These are phyloP conservation scores for Mallotus villosus DNA, from an alignment of 2,797 vertebrate species.

Conservation along the genomic window DNA sequence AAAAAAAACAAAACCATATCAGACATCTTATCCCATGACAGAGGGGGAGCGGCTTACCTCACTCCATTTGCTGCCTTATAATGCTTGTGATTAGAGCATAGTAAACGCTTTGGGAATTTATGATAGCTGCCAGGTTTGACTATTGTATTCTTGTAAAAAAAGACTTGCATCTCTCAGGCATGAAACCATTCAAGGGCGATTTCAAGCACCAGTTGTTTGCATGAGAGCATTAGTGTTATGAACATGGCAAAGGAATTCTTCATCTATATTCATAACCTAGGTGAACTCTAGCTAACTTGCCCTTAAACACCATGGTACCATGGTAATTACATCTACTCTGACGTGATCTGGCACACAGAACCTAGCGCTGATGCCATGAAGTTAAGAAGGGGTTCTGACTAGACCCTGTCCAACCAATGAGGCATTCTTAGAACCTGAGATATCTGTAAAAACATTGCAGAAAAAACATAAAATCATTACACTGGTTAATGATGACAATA, in stretches of 20 bases:
- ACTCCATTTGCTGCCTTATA: conserved; percentile 41
- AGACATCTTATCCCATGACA: not conserved
- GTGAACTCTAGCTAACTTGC: conserved; percentile 47
- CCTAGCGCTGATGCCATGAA: conserved; percentile 25
- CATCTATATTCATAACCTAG: conserved; percentile 34
- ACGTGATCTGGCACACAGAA: conserved; percentile 16
- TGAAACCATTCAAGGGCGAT: conserved; percentile 9
- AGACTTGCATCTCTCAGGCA: conserved; percentile 24
- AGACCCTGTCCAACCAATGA: conserved; percentile 16
- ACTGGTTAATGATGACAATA: conserved; percentile 26
- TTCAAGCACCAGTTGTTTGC: conserved; percentile 30
- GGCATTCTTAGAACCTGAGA: conserved; percentile 29
- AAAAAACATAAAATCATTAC: conserved; percentile 22
- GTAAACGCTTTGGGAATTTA: conserved; percentile 42
- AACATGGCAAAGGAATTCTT: conserved; percentile 20
- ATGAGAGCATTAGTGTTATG: conserved; percentile 21
- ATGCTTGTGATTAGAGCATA: conserved; percentile 36
- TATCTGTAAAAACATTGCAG: not conserved
- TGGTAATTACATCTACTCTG: conserved; percentile 18
- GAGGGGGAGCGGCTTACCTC: conserved; percentile 7
- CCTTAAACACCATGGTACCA: conserved; percentile 21
- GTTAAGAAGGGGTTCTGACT: conserved; percentile 28
- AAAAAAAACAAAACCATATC: not conserved
- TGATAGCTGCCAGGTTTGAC: conserved; percentile 29
- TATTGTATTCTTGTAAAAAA: conserved; percentile 36